Base-by-base conservation (phyloP, 2,888 invertebrate genomes). In the Leucoptera coffeella region DNA sequence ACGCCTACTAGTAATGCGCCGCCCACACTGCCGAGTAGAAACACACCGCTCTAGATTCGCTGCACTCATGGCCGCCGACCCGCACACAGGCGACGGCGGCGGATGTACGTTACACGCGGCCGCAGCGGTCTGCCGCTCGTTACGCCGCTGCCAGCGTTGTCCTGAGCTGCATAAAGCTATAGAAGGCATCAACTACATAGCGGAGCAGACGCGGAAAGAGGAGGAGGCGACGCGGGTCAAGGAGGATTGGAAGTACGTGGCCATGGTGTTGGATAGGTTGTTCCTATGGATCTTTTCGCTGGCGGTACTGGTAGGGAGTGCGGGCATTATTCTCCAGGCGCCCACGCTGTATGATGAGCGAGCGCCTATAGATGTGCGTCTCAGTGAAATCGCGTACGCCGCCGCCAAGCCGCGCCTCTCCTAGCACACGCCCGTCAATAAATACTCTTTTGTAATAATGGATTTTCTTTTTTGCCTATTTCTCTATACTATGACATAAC, bases 211-310 rank as follows among this genome's bases (percentile, higher is more conserved):
- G 30, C 82, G 87, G 46, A 80, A 89, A 47, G 85, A 86, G 52
- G 84, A 86, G 55, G 85, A 86, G 45, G 82, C 84, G 30, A 84
- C 83, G 30, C 78, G 79, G 19, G 26, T 26, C 9, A 90, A 90
- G 67, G 93, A 95, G 74, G 95, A 96, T 74, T 96, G 96, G 96
- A 96, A 96, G 61, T 96, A 92, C 67, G 94, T 96, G 40, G 95
- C 95, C 35, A 93, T 95, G 91, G 95, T 96, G 38, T 75, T 96
- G 53, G 96, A 96, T 67, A 80, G 96, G 35, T 76, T 97, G 47
- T 96, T 96, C 73, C 78, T 96, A 44, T 94, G 93, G 88, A 93
- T 96, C 57, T 96, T 96, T 73, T 93, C 94, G 41, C 75, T 93
- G 50, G 93, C 95, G 26, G 94, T 94, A 47, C 75, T 95, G 35